Evolutionary conservation across 2,797 vertebrate species (phyloP).

Genomic region (Pangasius mekongensis): DNA sequence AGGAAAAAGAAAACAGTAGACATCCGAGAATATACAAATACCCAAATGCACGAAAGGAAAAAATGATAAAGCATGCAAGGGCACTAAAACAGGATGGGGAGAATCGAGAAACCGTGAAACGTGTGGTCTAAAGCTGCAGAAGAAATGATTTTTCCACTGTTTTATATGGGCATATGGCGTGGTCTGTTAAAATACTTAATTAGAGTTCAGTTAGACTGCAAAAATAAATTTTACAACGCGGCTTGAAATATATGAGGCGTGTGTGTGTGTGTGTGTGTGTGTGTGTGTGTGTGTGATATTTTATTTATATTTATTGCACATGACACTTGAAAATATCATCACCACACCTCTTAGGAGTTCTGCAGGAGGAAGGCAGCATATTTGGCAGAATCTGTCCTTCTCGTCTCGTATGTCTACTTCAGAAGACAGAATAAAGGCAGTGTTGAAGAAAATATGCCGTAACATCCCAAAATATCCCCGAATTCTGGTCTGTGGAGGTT

Average conservation of each 20-base stretch:
- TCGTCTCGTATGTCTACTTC: background rate
- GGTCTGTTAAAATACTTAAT: slow-evolving; percentile 1
- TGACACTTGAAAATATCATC: background rate
- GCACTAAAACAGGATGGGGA: background rate
- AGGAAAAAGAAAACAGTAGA: background rate
- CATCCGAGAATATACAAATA: too few species aligned
- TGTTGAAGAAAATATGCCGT: background rate
- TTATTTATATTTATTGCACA: background rate
- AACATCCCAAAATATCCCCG: background rate
- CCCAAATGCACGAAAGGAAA: background rate
- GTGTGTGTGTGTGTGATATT: background rate
- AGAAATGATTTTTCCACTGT: background rate
- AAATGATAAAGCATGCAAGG: background rate
- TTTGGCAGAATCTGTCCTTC: background rate
- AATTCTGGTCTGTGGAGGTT: background rate
- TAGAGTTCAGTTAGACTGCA: background rate
- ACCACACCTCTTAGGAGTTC: background rate
- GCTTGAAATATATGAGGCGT: background rate
- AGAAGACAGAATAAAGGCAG: background rate
- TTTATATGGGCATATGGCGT: background rate
- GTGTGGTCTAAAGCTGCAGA: background rate
- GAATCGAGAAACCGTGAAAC: background rate
- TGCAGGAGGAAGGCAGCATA: background rate
- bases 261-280: background rate
- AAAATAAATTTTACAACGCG: background rate